Evolutionary conservation across 2,888 invertebrate species (phyloP), one percentile per base, ranked within the genome.

Genomic region (Arge pagana): DNA sequence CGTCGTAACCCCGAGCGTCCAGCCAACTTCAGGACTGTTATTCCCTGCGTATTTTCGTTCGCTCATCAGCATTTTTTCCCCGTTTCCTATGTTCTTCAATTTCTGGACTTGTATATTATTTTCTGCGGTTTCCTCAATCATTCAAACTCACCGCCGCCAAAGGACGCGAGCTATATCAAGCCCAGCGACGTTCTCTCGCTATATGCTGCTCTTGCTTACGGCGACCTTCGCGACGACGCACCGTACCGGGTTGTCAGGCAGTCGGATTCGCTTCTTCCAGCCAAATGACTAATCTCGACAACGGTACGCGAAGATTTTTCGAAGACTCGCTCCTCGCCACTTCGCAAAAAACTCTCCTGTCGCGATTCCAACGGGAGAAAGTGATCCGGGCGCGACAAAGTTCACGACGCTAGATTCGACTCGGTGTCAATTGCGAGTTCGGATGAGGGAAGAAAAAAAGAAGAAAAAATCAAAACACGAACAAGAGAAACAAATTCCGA

Each of bases 101-200:
- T 45, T 45, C 26, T 24, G 35, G 45, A n/a, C 68, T 68, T 71
- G 61, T 71, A 72, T 68, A 71, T 73, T 72, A 73, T 63, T 57
- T 60, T 57, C 50, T 71, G 74, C 61, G 73, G 73, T 72, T 69
- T 66, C n/a, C 55, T 59, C 67, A 68, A 72, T 72, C 66, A 71
- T 72, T 71, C 72, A 66, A 66, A 67, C 64, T 63, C 58, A 58
- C 56, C 59, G 55, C 50, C 50, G 48, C 31, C 48, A 45, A 45
- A 45, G 45, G 33, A 45, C 45, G 33, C 21, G 33, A 45, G 15
- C 45, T 31, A 45, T 45, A 45, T 45, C 45, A 45, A 45, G 45
- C 45, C 45, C 45, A 33, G 33, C 45, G 45, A 35, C 45, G 10
- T n/a, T 26, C 28, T 45, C 33, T 45, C 35, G 21, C 23, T 45